Conservation (phyloP, 2,888 invertebrate genomes). For the Oscheius sp. region DNA sequence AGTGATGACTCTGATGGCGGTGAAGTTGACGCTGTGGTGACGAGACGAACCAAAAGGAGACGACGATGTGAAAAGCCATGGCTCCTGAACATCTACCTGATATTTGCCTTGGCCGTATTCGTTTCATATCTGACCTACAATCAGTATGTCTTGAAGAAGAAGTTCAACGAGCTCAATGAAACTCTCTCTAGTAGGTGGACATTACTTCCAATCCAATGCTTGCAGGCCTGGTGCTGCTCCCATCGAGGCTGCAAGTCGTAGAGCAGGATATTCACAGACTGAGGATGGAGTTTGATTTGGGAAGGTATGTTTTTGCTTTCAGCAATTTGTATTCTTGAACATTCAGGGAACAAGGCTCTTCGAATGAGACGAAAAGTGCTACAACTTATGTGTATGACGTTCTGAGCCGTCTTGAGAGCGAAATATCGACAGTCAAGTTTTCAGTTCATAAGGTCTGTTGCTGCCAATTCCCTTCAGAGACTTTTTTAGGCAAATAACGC, state of each 20-base stretch:
- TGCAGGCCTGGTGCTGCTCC: conserved; percentile 21
- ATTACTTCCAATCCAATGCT: not conserved
- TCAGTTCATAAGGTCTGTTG: not conserved
- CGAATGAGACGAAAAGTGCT: conserved; percentile 9
- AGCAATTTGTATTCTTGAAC: not conserved
- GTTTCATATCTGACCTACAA: conserved; percentile 21
- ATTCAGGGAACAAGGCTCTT: not conserved
- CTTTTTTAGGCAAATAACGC: conserved; percentile 40
- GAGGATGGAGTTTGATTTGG: conserved; percentile 34
- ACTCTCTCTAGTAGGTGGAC: conserved; percentile 11
- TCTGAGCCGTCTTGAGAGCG: not conserved
- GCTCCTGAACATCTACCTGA: not conserved
- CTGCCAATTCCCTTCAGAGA: not conserved
- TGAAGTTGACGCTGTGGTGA: conserved; percentile 2
- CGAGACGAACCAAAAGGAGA: not conserved
- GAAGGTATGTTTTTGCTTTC: conserved; percentile 3
- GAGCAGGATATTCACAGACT: conserved; percentile 34
- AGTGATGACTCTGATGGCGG: conserved; percentile 24
- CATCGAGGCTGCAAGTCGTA: conserved; percentile 16
- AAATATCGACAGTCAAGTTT: not conserved
- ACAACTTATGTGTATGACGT: conserved; percentile 15
- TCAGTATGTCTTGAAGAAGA: conserved; percentile 24
- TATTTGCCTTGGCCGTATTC: conserved; percentile 3
- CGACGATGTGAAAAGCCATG: conserved; percentile 4
- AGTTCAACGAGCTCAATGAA: conserved; percentile 34